Conservation (phyloP, 2,113 vertebrate genomes). For the Balaeniceps rex region DNA sequence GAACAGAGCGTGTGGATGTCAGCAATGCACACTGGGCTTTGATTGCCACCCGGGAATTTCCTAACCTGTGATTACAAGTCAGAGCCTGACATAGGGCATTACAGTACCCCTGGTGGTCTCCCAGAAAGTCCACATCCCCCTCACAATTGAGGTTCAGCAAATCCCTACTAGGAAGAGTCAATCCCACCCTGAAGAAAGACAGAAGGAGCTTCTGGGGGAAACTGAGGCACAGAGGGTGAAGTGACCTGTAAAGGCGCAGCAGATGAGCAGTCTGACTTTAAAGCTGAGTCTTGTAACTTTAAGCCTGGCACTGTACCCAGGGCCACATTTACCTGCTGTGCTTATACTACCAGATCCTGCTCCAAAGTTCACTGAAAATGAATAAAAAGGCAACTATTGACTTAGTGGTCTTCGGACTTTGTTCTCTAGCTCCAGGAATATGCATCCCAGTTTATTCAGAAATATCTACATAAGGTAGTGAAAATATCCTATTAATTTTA, state of each 20-base stretch:
- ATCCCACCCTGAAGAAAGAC: not conserved
- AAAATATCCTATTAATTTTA: not conserved
- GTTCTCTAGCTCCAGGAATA: not conserved
- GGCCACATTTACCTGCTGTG: not conserved
- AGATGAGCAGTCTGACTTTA: not conserved
- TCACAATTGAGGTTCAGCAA: not conserved
- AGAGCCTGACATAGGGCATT: not conserved
- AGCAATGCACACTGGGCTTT: not conserved
- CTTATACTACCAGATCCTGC: not conserved
- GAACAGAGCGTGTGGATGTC: not conserved
- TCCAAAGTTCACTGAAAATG: not conserved
- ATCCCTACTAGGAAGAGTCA: not conserved
- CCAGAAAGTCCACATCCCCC: not conserved
- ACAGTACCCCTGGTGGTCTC: fast-evolving
- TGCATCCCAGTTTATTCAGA: not conserved
- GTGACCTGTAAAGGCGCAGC: not conserved
- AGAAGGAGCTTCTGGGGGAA: not conserved
- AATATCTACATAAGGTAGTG: not conserved
- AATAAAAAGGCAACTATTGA: not conserved
- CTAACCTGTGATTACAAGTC: not conserved
- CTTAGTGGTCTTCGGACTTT: not conserved
- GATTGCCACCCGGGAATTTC: not conserved
- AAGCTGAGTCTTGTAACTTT: not conserved
- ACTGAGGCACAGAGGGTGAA: not conserved
- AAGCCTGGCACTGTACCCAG: not conserved